phyloP scores from a whole-genome alignment of 2,113 vertebrate species.

The Laticauda laticaudata region DNA sequence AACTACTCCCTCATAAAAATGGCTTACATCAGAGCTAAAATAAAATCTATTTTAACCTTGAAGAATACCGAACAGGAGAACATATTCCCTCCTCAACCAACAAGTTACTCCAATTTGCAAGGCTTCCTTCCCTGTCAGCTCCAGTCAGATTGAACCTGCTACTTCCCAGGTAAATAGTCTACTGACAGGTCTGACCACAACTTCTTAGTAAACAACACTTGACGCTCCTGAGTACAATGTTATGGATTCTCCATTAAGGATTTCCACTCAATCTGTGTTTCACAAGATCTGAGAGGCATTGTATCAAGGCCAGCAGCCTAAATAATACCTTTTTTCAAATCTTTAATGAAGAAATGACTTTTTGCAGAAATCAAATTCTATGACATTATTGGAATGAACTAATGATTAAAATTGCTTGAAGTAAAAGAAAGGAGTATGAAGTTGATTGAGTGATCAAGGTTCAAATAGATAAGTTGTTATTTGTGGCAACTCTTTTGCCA shows the following conservation, averaged over 20 bases:
- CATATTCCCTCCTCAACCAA: neutral
- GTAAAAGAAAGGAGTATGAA: neutral
- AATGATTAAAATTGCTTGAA: neutral
- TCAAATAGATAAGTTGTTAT: neutral
- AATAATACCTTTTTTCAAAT: neutral
- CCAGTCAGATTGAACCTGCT: neutral
- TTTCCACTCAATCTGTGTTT: neutral
- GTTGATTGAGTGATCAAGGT: neutral
- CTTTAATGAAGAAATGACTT: neutral
- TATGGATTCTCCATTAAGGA: neutral
- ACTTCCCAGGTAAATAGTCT: neutral
- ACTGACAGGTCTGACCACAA: neutral
- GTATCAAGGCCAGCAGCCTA: neutral
- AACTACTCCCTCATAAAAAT: neutral
- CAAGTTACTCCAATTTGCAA: neutral
- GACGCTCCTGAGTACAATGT: neutral
- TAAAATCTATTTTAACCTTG: neutral
- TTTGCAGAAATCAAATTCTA: neutral
- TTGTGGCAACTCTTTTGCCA: neutral
- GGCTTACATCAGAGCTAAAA: neutral
- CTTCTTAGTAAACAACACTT: neutral
- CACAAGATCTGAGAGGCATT: neutral
- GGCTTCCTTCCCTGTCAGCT: neutral
- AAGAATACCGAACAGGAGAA: too few species aligned
- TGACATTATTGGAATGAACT: neutral